Base-by-base conservation (phyloP, 2,888 invertebrate genomes). In the Apotomis capreana region DNA sequence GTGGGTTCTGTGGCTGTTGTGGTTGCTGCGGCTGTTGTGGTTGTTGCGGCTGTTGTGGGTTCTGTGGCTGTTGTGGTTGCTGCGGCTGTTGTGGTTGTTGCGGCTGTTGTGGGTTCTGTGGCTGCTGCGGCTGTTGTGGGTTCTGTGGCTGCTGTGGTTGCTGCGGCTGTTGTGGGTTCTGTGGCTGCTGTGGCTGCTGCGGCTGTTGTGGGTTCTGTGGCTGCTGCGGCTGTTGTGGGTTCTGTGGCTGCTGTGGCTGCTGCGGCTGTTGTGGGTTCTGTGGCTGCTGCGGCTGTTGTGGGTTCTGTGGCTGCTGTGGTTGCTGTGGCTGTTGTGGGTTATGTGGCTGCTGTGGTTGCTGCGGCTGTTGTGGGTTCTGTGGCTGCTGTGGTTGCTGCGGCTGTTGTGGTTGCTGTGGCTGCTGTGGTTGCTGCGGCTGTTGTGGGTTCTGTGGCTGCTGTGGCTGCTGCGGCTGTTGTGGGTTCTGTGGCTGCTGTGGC, bases 331-430 rank as follows among this genome's bases (percentile, higher is more conserved):
- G 12, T n/a, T 52, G 51, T 52, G 51, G 51, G 2, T n/a, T 12
- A 13, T 52, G 51, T 12, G 51, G 51, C 4, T 51, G 51, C n/a
- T 51, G 51, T 12, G 51, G 51, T 12, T 44, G 40, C 9, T 13
- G 13, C 13, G 59, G 59, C 13, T 59, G 40, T 9, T 44, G 44
- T 13, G 59, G 44, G 6, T 59, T n/a, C 13, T 13, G 13, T 4
- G 59, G 59, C 13, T 59, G 40, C 13, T 10, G n/a, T 40, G 58
- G 58, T 1, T 58, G 12, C n/a, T n/a, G n/a, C n/a, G 59, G 59
- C 1, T 59, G 13, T 8, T 10, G 10, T 13, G 59, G 59, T 13
- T 59, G 13, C 13, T 26, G 36, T 44, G 60, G 46, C 0, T 49
- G 10, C 13, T 26, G 36, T n/a, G 61, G 49, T 0, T 26, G 4